Evolutionary conservation across 2,797 vertebrate genomes (phyloP), one percentile per base, ranked within the genome.

Genomic region (Chaetodon trifasciatus): DNA sequence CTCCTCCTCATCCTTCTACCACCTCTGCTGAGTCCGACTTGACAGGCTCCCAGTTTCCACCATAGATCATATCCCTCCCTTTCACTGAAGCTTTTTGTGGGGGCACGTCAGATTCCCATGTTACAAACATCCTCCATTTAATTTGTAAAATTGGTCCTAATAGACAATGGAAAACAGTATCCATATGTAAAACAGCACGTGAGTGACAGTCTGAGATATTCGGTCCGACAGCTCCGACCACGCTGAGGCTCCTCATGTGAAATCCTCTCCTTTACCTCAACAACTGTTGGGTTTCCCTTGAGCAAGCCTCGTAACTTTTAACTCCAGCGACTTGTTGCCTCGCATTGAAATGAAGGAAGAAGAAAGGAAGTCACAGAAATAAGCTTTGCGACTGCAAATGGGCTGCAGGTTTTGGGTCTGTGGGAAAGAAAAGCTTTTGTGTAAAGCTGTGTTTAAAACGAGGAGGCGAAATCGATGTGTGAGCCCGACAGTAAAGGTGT

Each of bases 141-240:
- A 82, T 87, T 60, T 49, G 66, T 65, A 13, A 64, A 84, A 74
- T 67, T 70, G 44, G 63, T 77, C 62, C 37, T 76, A n/a, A 60
- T 53, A 76, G 77, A 79, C 47, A 47, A 82, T 64, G 75, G 73
- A 74, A 87, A 87, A 89, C 67, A 61, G 46, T 2, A 23, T 82
- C 74, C 63, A 67, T 69, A 44, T 80, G 79, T 65, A 85, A 70
- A 89, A 56, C 70, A 44, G 58, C 6, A 11, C n/a, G 12, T 67
- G 78, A 87, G 28, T 57, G 79, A 77, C 76, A 47, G 66, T 17
- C n/a, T 75, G 28, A 73, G 70, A 81, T 67, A 81, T 88, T 70
- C 21, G 56, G 16, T 63, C 40, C 64, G 86, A 81, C 70, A 19
- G 71, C 49, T 1, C 1, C 56, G 52, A 79, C 80, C 79, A 47